phyloP scores from a whole-genome alignment of 1,140 invertebrate genomes.

The Solenopsis fugax region DNA sequence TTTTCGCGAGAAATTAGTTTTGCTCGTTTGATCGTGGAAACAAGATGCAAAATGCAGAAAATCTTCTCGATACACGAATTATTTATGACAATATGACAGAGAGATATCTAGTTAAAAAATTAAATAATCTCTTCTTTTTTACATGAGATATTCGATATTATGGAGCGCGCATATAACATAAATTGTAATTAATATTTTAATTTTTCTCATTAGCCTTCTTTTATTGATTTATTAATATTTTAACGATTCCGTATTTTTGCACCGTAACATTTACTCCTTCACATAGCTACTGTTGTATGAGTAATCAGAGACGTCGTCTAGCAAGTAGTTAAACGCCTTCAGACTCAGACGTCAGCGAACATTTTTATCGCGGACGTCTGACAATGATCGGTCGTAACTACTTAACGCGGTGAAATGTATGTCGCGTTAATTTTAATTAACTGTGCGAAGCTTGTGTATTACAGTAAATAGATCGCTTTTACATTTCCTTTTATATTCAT shows the following conservation, averaged over 20 bases:
- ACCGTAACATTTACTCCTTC: background rate
- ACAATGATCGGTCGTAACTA: slow-evolving; percentile 55
- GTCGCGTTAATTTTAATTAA: background rate
- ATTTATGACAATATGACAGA: background rate
- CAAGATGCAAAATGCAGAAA: background rate
- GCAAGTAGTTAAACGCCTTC: slow-evolving; percentile 63
- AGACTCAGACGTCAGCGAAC: slow-evolving; percentile 61
- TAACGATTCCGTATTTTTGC: background rate
- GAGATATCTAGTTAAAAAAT: background rate
- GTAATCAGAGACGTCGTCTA: slow-evolving; percentile 1
- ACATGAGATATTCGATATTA: background rate
- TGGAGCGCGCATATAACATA: slow-evolving; percentile 1
- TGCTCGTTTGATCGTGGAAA: background rate
- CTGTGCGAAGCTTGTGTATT: background rate
- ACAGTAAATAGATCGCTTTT: background rate
- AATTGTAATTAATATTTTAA: slow-evolving; percentile 1
- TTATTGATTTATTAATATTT: slow-evolving; percentile 25
- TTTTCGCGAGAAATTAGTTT: background rate
- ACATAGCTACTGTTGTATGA: background rate
- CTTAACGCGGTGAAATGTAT: slow-evolving; percentile 4
- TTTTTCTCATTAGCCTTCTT: too few species aligned
- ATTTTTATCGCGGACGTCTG: slow-evolving; percentile 56
- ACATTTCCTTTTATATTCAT: background rate
- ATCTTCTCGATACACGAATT: background rate
- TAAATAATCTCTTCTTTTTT: background rate